Base-by-base conservation (phyloP, 2,888 invertebrate genomes). In the Rhorus exstirpatorius region DNA sequence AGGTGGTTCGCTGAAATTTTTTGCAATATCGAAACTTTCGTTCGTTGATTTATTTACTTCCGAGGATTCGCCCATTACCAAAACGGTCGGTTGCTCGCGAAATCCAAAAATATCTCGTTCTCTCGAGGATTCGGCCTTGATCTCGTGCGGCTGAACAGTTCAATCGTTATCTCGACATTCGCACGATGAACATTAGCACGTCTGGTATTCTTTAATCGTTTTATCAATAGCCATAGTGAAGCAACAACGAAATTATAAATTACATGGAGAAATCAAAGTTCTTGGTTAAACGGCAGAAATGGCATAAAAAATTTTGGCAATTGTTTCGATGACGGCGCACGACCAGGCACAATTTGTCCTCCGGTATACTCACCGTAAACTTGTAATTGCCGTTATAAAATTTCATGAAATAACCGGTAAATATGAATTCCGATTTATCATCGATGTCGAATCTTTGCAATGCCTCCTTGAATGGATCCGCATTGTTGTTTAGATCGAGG, bases 341-440 rank as follows among this genome's bases (percentile, higher is more conserved):
- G n/a, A 90, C 75, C 12, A 90, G 77, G 46, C 90, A 90, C 1
- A 89, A 17, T 58, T 83, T 86, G 65, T 90, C 90, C 6, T 87
- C 82, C 17, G 78, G 83, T 4, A 88, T 31, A 0, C 85, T 71
- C 0, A 67, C 26, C 0, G 87, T 89, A 21, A 88, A 90, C 10
- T 86, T 83, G 14, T 85, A 86, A 0, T 35, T 3, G 1, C 35
- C 46, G 0, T 19, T 12, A 65, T 90, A 90, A 0, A 10, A 0
- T 38, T 88, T 87, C 1, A 71, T 24, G 17, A 90, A 89, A 68
- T 84, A 89, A 0, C 84, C 82, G 1, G 87, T 89, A 6, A 88
- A 51, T 0, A 87, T 55, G 12, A 89, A 38, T 3, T 90, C 87
- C 1, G 75, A 55, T 10, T 76, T 26, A 0, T 80, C 84, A 2